Conservation (phyloP, 1,140 invertebrate species). For the Listronotus oregonensis region DNA sequence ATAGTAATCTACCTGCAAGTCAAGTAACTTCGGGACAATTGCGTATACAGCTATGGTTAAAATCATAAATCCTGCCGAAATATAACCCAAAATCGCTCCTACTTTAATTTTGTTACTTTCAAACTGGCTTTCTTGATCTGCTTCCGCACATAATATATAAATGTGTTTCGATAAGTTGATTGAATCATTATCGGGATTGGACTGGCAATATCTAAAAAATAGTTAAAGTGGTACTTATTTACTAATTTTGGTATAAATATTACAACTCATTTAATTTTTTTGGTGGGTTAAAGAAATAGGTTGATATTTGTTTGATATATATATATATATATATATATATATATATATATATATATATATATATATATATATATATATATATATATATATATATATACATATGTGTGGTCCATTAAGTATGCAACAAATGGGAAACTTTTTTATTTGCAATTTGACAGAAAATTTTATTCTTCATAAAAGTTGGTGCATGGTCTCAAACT, state of each 20-base stretch:
- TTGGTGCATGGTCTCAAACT: too few relatives aligned
- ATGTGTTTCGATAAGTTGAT: neutral
- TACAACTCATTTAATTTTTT: neutral
- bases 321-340: too few relatives aligned
- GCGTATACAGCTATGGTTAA: slow-evolving; percentile 64
- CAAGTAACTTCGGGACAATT: slow-evolving; percentile 62
- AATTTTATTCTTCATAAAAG: too few relatives aligned
- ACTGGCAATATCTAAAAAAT: slow-evolving; percentile 29
- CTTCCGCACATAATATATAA: neutral
- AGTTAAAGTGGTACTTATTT: neutral
- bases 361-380: too few relatives aligned
- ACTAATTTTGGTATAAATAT: slow-evolving; percentile 1
- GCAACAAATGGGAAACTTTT: too few relatives aligned
- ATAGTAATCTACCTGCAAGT: slow-evolving; percentile 63
- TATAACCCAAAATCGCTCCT: slow-evolving; percentile 57
- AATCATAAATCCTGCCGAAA: slow-evolving; percentile 65
- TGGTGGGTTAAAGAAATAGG: too few relatives aligned
- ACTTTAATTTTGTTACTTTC: slow-evolving; percentile 44
- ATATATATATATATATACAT: too few relatives aligned
- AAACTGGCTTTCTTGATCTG: neutral
- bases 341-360: too few relatives aligned
- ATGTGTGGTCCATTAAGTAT: too few relatives aligned
- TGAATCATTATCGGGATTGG: slow-evolving; percentile 1
- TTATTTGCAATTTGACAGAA: too few relatives aligned
- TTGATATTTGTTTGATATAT: too few relatives aligned